A percentile compares a stretch with the other conserved stretches of the same genome.
phyloP scores from a whole-genome alignment of 2,888 invertebrate genomes.

The Congeria kusceri region DNA sequence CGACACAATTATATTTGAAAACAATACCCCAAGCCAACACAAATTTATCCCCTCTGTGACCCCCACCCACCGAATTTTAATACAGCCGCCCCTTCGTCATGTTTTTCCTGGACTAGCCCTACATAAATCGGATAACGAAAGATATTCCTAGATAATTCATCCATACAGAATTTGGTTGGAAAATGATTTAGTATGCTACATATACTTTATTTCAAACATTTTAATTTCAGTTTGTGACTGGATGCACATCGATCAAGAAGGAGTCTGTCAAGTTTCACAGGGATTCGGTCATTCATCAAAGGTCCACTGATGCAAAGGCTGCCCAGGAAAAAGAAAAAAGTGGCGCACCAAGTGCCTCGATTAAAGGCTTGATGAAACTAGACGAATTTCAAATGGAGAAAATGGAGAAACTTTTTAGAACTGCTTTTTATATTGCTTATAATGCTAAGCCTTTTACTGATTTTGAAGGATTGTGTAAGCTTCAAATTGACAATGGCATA shows the following conservation, averaged over 20 bases:
- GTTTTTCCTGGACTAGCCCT: too few species aligned
- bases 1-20: too few species aligned
- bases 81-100: too few species aligned
- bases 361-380: background rate
- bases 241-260: background rate
- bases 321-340: background rate
- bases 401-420: constrained; percentile 3
- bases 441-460: constrained; percentile 5
- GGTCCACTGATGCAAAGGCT: background rate
- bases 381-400: background rate
- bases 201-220: too few species aligned
- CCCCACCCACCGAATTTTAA: too few species aligned
- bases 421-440: constrained; percentile 1
- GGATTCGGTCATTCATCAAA: constrained; percentile 1
- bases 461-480: background rate
- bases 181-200: too few species aligned
- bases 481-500: background rate
- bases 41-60: too few species aligned
- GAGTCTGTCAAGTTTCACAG: constrained; percentile 6
- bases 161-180: too few species aligned
- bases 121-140: too few species aligned
- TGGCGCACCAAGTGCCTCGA: background rate
- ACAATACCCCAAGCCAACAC: too few species aligned
- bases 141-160: too few species aligned
- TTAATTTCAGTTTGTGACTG: constrained; percentile 1